phyloP scores from a whole-genome alignment of 2,113 vertebrate genomes.

The Oncorhynchus kisutch region DNA sequence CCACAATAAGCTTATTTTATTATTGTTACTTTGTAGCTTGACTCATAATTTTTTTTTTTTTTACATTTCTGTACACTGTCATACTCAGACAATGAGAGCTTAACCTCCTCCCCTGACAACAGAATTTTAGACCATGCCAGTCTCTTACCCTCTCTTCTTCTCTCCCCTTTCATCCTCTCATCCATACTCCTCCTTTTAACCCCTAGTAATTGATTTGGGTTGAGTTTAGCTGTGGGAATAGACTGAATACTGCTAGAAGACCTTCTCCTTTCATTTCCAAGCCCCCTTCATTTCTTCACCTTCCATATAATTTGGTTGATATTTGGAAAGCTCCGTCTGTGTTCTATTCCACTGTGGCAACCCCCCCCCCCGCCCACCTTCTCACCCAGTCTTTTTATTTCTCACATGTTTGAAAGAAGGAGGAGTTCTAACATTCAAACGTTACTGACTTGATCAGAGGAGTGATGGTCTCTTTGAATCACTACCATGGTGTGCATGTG shows the following conservation, averaged over 20 bases:
- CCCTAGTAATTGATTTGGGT: constrained; percentile 61
- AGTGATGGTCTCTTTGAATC: background rate
- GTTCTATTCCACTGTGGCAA: constrained; percentile 34
- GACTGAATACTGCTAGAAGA: constrained; percentile 41
- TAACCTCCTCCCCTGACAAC: background rate
- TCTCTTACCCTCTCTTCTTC: constrained; percentile 8
- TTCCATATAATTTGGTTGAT: constrained; percentile 55
- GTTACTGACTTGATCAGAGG: background rate
- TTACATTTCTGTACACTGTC: background rate
- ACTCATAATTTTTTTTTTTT: background rate
- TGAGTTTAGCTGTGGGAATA: constrained; percentile 55
- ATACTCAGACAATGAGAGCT: background rate
- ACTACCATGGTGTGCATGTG: too few relatives aligned
- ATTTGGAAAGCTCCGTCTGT: constrained; percentile 24
- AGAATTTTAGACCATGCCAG: background rate
- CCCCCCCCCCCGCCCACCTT: background rate
- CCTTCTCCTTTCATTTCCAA: constrained; percentile 51
- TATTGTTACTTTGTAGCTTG: background rate
- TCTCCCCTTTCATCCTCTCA: constrained; percentile 24
- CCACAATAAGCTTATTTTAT: background rate
- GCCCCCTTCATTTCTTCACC: background rate
- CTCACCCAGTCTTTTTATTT: background rate
- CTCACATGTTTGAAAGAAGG: background rate
- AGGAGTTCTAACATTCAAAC: background rate
- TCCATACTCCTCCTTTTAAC: constrained; percentile 20